Conservation (phyloP, 2,113 vertebrate species). For the Heterocephalus glaber region DNA sequence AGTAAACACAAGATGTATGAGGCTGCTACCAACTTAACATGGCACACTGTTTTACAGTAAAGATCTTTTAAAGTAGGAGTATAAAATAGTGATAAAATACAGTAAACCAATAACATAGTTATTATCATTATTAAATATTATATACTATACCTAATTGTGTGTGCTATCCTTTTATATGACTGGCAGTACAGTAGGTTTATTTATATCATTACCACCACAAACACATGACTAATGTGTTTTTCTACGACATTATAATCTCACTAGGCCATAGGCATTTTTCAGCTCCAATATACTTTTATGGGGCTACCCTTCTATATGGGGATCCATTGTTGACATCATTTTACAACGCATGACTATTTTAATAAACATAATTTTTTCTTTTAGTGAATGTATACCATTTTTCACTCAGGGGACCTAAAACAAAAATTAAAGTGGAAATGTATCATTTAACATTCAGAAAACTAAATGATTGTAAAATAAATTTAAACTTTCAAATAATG, state of each 20-base stretch:
- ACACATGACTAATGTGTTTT: background rate
- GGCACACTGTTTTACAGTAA: background rate
- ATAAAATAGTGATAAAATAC: background rate
- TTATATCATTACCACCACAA: background rate
- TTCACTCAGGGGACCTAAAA: constrained; percentile 13
- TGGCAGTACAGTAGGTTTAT: background rate
- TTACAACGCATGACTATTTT: background rate
- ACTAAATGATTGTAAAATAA: background rate
- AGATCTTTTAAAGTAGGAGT: background rate
- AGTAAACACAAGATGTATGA: background rate
- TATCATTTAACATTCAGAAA: background rate
- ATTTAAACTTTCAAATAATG: background rate
- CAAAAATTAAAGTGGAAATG: background rate
- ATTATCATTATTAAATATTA: background rate
- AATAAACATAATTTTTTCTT: constrained; percentile 33
- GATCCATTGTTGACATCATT: background rate
- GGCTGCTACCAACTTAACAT: background rate
- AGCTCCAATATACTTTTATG: background rate
- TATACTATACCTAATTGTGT: background rate
- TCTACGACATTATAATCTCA: background rate
- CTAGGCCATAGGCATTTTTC: background rate
- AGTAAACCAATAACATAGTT: background rate
- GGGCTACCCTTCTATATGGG: background rate
- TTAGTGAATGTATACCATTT: background rate
- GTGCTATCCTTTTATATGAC: background rate